These are phyloP conservation scores for Andrena marginata DNA, from an alignment of 2,888 invertebrate genomes.

Conservation along the genomic window DNA sequence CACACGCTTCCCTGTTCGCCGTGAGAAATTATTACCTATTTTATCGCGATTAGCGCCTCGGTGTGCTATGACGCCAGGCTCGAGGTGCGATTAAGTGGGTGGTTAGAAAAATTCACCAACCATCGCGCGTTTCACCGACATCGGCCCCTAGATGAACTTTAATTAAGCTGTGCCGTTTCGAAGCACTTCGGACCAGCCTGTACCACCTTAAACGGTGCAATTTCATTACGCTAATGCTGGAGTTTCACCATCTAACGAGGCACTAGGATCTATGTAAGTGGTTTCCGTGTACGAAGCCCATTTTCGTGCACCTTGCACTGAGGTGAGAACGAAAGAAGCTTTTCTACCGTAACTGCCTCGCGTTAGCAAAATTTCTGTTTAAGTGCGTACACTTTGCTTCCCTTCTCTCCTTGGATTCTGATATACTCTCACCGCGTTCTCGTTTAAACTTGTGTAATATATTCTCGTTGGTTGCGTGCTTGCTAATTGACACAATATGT, in stretches of 20 bases:
- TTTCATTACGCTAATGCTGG: conserved; percentile 45
- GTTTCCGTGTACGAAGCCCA: conserved; percentile 24
- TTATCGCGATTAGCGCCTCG: background rate
- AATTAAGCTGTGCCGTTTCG: conserved; percentile 35
- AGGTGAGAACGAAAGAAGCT: conserved; percentile 9
- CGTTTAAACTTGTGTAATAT: no score
- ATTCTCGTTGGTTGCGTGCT: no score
- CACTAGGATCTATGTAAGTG: conserved; percentile 3
- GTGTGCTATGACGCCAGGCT: background rate
- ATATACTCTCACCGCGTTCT: no score
- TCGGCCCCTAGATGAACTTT: conserved; percentile 11
- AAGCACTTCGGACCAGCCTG: background rate
- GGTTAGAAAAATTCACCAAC: conserved; percentile 18
- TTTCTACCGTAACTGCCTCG: no score
- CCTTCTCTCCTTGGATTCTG: no score
- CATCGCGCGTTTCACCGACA: conserved; percentile 26
- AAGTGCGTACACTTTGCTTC: no score
- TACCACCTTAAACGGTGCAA: conserved; percentile 31
- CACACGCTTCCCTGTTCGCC: background rate
- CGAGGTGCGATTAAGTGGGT: conserved; percentile 8
- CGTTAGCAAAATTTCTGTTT: no score
- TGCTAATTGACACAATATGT: no score
- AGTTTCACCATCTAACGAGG: conserved; percentile 26
- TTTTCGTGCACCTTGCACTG: conserved; percentile 1
- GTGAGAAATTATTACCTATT: background rate